Evolutionary conservation across 2,113 vertebrate genomes (phyloP).

Genomic region (Hyla sarda): DNA sequence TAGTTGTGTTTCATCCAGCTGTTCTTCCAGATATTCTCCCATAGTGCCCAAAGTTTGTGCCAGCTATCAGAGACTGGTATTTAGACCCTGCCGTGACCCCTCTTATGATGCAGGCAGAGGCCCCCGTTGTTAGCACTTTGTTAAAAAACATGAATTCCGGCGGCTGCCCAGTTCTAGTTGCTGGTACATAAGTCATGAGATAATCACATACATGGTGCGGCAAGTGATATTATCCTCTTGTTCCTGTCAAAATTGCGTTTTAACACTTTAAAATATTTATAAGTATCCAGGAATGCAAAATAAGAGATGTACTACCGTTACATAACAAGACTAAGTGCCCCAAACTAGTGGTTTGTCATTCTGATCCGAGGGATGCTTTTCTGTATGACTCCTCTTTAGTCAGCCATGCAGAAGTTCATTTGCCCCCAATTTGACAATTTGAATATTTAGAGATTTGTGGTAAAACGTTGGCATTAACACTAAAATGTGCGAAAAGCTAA

Average conservation of each 20-base stretch:
- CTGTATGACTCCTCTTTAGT: not conserved
- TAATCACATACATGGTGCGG: not conserved
- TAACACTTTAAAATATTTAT: constrained; percentile 10
- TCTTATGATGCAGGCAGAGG: no score
- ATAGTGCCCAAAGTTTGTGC: no score
- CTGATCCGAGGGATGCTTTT: not conserved
- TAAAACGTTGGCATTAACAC: not conserved
- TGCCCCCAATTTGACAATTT: not conserved
- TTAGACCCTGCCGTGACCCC: no score
- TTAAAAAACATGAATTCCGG: not conserved
- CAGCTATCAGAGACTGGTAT: no score
- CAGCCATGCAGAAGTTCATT: not conserved
- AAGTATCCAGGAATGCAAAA: not conserved
- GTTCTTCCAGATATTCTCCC: no score
- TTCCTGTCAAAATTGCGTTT: constrained; percentile 16
- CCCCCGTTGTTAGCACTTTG: not conserved
- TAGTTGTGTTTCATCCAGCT: no score
- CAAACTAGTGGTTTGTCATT: not conserved
- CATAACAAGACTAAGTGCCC: not conserved
- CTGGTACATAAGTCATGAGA: not conserved
- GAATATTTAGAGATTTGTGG: not conserved
- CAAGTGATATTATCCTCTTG: not conserved
- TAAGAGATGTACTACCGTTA: not conserved
- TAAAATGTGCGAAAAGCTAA: no score
- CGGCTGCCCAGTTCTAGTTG: not conserved